Evolutionary conservation across 2,797 vertebrate genomes (phyloP).

Genomic region (Mus minutoides): DNA sequence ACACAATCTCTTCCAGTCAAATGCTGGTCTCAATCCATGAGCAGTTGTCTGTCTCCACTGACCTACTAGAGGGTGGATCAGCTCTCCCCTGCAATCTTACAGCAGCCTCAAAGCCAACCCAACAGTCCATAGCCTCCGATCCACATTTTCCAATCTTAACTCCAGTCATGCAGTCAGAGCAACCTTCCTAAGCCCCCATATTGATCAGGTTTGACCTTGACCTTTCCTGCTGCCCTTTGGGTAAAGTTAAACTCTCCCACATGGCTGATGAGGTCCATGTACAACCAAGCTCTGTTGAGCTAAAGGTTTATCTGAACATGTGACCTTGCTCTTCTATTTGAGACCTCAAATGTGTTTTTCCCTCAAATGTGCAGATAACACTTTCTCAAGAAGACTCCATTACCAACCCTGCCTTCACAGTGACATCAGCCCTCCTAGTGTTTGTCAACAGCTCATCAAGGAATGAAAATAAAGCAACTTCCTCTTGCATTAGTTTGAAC

Average conservation of each 20-base stretch:
- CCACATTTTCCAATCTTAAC: background rate
- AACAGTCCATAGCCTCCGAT: background rate
- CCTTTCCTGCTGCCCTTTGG: background rate
- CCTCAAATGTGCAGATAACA: background rate
- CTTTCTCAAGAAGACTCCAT: background rate
- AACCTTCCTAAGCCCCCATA: background rate
- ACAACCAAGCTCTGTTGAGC: background rate
- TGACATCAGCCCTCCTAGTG: background rate
- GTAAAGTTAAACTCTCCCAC: background rate
- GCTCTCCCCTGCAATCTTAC: background rate
- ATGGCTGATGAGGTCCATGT: background rate
- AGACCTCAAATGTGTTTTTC: background rate
- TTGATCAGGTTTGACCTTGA: background rate
- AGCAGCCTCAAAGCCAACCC: background rate
- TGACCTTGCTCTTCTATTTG: background rate
- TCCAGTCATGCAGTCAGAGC: background rate
- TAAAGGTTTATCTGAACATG: background rate
- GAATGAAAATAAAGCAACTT: background rate
- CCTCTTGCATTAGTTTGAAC: background rate
- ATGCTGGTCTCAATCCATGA: background rate
- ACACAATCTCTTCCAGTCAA: background rate
- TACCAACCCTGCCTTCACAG: background rate
- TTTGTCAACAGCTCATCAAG: background rate
- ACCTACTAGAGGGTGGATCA: background rate
- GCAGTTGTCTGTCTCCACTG: background rate